These are phyloP conservation scores for Cheirogaleus major DNA, from an alignment of 2,797 vertebrate genomes.

Conservation along the genomic window DNA sequence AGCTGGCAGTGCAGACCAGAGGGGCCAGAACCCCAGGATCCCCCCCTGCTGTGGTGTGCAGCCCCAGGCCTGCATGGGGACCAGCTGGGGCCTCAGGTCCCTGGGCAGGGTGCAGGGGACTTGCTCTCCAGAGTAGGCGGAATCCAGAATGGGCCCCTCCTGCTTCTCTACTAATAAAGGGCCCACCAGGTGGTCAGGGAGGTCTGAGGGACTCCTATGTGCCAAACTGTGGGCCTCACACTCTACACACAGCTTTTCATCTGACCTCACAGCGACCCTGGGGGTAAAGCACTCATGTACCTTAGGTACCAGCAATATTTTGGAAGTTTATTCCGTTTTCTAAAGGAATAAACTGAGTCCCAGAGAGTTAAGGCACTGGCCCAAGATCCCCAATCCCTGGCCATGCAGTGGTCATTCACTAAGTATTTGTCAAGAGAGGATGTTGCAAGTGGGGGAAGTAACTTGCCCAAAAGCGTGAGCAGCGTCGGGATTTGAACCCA, in stretches of 20 bases:
- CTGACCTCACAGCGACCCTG: background rate
- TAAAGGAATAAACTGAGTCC: background rate
- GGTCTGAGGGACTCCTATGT: background rate
- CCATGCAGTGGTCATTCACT: background rate
- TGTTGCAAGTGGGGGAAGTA: background rate
- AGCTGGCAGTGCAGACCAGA: rapidly evolving
- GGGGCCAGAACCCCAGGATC: no score
- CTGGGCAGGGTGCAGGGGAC: background rate
- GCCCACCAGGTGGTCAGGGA: background rate
- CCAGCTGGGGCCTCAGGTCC: background rate
- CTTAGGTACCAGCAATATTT: background rate
- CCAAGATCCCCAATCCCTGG: background rate
- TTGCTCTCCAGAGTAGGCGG: background rate
- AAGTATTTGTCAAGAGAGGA: background rate
- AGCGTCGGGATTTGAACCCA: background rate
- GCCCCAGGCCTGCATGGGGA: background rate
- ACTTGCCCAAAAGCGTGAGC: background rate
- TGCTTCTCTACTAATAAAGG: background rate
- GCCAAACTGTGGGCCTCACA: background rate
- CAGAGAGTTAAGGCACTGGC: background rate
- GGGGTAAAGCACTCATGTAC: background rate
- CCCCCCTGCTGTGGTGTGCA: no score
- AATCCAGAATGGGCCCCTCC: rapidly evolving
- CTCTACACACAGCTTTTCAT: background rate
- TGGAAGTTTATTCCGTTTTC: background rate